Evolutionary conservation across 2,888 invertebrate genomes (phyloP).

Genomic region (Hirtodrosophila duncani): DNA sequence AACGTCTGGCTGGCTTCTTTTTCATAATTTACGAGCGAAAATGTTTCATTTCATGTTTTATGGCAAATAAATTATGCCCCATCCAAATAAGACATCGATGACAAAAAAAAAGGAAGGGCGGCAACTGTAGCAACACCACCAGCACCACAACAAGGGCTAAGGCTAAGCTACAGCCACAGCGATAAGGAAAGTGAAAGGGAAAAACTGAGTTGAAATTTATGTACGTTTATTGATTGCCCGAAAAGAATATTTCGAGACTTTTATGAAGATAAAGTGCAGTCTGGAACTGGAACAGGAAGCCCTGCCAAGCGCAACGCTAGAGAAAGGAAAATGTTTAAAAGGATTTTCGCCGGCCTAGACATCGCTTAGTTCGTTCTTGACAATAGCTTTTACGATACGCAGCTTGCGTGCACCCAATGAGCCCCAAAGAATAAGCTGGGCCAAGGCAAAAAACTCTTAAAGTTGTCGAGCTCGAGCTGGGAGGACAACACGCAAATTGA

Average conservation of each 20-base stretch:
- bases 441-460: slow-evolving; percentile 29
- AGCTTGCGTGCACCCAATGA: slow-evolving; percentile 43
- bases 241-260: too few relatives aligned
- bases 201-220: slow-evolving; percentile 55
- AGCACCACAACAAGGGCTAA: too few relatives aligned
- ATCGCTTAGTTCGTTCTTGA: too few relatives aligned
- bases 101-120: slow-evolving; percentile 3
- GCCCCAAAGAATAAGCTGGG: slow-evolving; percentile 32
- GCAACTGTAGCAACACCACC: slow-evolving; percentile 15
- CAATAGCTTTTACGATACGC: not conserved
- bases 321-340: slow-evolving; percentile 11
- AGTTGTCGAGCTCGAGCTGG: not conserved
- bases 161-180: slow-evolving; percentile 53
- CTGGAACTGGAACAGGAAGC: slow-evolving; percentile 35
- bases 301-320: slow-evolving; percentile 34
- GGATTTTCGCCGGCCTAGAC: not conserved
- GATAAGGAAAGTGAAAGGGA: slow-evolving; percentile 48
- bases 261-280: slow-evolving; percentile 69
- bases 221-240: slow-evolving; percentile 65
- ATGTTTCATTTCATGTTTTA: slow-evolving; percentile 69
- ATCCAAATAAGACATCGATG: slow-evolving; percentile 18
- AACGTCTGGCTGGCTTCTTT: too few relatives aligned
- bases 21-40: slow-evolving; percentile 67
- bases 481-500: slow-evolving; percentile 41
- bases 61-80: slow-evolving; percentile 65